Conservation (phyloP, 2,888 invertebrate genomes). For the Agrotis exclamationis region DNA sequence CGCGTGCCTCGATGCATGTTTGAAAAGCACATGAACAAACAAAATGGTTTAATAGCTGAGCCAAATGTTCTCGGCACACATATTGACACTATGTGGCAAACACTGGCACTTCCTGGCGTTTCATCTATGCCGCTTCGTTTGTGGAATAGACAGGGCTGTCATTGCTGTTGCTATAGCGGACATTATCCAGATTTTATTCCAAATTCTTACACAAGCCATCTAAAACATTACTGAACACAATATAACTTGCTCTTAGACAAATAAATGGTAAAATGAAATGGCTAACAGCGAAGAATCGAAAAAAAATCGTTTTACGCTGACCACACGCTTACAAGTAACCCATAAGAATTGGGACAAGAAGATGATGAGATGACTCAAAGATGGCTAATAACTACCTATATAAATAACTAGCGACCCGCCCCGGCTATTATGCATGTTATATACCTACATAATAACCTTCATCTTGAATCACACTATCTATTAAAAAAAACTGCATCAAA, state of each 20-base stretch:
- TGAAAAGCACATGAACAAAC: conserved; percentile 81
- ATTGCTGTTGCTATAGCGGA: background rate
- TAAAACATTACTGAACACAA: too few species aligned
- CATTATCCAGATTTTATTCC: background rate
- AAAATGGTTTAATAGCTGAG: conserved; percentile 77
- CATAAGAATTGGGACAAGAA: too few species aligned
- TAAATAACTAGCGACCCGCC: too few species aligned
- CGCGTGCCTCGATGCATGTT: conserved; percentile 64
- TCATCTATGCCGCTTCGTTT: conserved; percentile 65
- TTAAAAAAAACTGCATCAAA: too few species aligned
- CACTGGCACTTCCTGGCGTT: conserved; percentile 72
- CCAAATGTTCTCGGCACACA: conserved; percentile 72
- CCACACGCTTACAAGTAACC: background rate
- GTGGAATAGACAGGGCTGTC: conserved; percentile 41
- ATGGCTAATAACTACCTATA: too few species aligned
- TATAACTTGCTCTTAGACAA: too few species aligned
- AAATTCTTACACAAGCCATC: background rate
- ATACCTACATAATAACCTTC: too few species aligned
- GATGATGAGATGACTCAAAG: too few species aligned
- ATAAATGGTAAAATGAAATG: too few species aligned
- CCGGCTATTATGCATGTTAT: too few species aligned
- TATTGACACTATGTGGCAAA: conserved; percentile 80
- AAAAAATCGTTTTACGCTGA: background rate
- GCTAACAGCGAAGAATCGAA: background rate
- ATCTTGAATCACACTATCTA: too few species aligned